Evolutionary conservation across 2,113 vertebrate genomes (phyloP), one percentile per base, ranked within the genome.

Genomic region (Thunnus thynnus): DNA sequence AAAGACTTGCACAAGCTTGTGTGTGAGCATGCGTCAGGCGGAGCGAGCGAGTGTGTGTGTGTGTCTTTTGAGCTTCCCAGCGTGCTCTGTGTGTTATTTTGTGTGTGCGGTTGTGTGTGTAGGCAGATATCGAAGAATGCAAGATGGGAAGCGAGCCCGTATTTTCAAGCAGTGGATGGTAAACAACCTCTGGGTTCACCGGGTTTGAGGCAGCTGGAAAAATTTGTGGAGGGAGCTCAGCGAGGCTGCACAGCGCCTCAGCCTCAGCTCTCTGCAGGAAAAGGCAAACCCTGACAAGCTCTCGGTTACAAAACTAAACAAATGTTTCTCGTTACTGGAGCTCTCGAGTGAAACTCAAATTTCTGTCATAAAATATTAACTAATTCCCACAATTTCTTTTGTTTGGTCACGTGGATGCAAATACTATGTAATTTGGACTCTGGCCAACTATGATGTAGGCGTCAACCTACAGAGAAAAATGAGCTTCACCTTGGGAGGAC

Each of bases 401-500:
- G 20, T 76, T 51, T 32, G 30, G 58, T 72, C 61, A 58, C 13
- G 13, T 64, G 61, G 65, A 63, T 67, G 60, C n/a, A 71, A 66
- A 76, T 54, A 18, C 20, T 57, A 54, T 61, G 67, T 14, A 30
- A 69, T 80, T 63, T 80, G 86, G 70, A 79, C 13, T 20, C 12
- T 0, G 48, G 76, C 61, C 85, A 80, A 68, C 20, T 36, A 52
- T 52, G 61, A 88, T 41, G 73, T 13, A 61, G n/a, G 18, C 27
- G 13, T 5, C 11, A 64, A n/a, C 13, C 20, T 41, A 41, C 36
- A 71, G 54, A 85, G 70, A 79, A 66, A 88, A 80, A 79, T 18
- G 52, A 10, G 66, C 58, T 92, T 95, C 90, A 99, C 98, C 97
- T 99, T 99, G 77, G 96, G 96, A 87, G 97, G 95, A 80, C 97